Evolutionary conservation across 2,113 vertebrate genomes (phyloP).

Genomic region (Sinocyclocheilus maitianheensis): DNA sequence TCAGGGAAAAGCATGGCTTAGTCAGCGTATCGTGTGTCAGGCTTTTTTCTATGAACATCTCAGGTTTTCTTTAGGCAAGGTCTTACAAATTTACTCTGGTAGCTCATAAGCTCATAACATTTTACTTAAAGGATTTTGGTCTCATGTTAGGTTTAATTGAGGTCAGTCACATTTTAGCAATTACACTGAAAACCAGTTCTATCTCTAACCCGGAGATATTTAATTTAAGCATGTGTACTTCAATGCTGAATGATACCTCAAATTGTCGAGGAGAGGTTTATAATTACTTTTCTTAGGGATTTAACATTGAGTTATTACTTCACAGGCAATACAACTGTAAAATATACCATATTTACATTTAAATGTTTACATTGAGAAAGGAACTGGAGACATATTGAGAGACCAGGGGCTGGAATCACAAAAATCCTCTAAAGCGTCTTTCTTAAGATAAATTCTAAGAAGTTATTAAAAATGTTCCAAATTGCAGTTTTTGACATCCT

Average conservation of each 20-base stretch:
- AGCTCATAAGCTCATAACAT: not conserved
- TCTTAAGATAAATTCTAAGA: not conserved
- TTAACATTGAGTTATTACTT: not conserved
- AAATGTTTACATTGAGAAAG: not conserved
- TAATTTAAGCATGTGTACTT: not conserved
- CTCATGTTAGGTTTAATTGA: not conserved
- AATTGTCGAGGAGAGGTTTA: not conserved
- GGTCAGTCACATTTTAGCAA: not conserved
- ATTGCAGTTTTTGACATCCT: not conserved
- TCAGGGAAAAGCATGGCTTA: not conserved
- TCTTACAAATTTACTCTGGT: no score
- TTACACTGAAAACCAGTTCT: not conserved
- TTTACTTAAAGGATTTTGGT: constrained; percentile 7
- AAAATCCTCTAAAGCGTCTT: not conserved
- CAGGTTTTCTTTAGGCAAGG: no score
- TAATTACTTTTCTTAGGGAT: not conserved
- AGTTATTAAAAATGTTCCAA: not conserved
- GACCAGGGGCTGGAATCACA: no score
- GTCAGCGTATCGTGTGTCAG: not conserved
- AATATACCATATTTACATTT: no score
- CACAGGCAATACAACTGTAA: no score
- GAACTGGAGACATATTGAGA: not conserved
- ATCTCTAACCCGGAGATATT: no score
- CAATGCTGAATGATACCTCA: not conserved
- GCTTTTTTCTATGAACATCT: not conserved